Base-by-base conservation (phyloP, 2,797 vertebrate genomes). In the Chaetodon trifasciatus region DNA sequence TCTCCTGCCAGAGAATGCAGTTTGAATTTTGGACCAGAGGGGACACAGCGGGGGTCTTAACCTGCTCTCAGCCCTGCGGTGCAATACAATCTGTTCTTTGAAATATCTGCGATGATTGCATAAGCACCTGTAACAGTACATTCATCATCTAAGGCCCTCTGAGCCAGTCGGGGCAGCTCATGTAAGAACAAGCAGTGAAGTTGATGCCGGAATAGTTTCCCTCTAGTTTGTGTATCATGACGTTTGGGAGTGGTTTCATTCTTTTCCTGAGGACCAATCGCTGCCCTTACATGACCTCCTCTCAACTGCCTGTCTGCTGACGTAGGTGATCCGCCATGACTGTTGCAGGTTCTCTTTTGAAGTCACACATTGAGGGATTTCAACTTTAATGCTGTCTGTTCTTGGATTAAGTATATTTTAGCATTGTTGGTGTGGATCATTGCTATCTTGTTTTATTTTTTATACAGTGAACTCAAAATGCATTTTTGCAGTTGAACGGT, bases 401-500 rank as follows among this genome's bases (percentile, higher is more conserved):
- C 65, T 82, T 75, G 61, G 79, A 76, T 84, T 49, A 86, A 79
- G 55, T 89, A 79, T 73, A 86, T 85, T 75, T 90, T 78, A 87
- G 72, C 80, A 49, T 55, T 75, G 62, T 88, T 87, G 72, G 73
- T 90, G 84, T 90, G 85, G 79, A 75, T 91, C 85, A 83, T 82
- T 82, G 44, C 61, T 76, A 42, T 60, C 78, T 78, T 72, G 11
- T 79, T 83, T 76, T 84, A 13, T 87, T 85, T 90, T 89, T 81
- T 88, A 90, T 89, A 92, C 87, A 76, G 69, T 86, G 67, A 91
- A 83, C 60, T 88, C 85, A 60, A 77, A 76, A 86, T 72, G 57
- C 75, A 75, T 85, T 91, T 88, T 92, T 92, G 76, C 85, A 88
- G 82, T 90, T 86, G 63, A 89, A 88, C 69, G 55, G 72, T 81